Conservation (phyloP, 2,888 invertebrate genomes). For the Leptura quadrifasciata region DNA sequence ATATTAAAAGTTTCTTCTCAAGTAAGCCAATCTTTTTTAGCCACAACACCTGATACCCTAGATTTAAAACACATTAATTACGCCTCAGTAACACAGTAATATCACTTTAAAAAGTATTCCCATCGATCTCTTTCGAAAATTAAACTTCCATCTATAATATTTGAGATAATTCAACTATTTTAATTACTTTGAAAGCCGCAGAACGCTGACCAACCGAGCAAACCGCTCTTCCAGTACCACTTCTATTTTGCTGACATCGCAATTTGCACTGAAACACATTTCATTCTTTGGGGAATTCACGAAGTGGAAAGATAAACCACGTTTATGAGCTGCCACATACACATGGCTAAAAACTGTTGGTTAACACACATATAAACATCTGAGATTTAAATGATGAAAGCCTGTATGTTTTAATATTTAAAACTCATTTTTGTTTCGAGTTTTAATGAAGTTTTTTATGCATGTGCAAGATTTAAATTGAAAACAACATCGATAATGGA, state of each 20-base stretch:
- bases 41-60: too few species aligned
- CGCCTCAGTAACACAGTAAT: not conserved
- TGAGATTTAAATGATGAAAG: not conserved
- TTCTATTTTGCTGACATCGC: slow-evolving; percentile 29
- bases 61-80: not conserved
- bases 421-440: not conserved
- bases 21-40: too few species aligned
- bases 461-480: too few species aligned
- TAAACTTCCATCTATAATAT: slow-evolving; percentile 14
- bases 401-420: not conserved
- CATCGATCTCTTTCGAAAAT: not conserved
- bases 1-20: too few species aligned
- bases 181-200: slow-evolving; percentile 31
- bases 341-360: slow-evolving; percentile 18
- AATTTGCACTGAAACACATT: slow-evolving; percentile 37
- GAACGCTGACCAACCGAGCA: slow-evolving; percentile 28
- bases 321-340: slow-evolving; percentile 24
- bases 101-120: not conserved
- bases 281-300: slow-evolving; percentile 25
- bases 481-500: too few species aligned
- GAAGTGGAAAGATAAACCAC: slow-evolving; percentile 28
- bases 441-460: not conserved
- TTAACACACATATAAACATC: not conserved
- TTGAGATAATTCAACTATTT: slow-evolving; percentile 21
- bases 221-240: not conserved